These are phyloP conservation scores for Phoeniculus purpureus DNA, from an alignment of 2,797 vertebrate genomes.

Conservation along the genomic window DNA sequence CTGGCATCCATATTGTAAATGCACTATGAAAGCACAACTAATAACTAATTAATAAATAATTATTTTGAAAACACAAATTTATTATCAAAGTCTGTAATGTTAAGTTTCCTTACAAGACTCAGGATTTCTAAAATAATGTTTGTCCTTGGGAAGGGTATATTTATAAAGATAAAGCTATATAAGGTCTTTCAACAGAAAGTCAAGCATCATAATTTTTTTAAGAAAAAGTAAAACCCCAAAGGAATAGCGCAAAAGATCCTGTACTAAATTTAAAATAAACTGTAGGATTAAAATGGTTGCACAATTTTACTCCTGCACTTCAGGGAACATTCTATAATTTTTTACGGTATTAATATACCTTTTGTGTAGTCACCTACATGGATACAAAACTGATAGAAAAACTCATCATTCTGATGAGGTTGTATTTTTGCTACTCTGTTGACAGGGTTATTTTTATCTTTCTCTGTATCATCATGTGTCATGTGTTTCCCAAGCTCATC, in stretches of 20 bases:
- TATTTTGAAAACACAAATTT: not conserved
- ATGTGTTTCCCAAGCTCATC: not conserved
- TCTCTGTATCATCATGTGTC: not conserved
- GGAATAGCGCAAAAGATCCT: not conserved
- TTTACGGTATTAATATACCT: not conserved
- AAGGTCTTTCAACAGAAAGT: not conserved
- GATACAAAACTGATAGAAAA: not conserved
- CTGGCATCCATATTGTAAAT: not conserved
- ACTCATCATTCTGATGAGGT: constrained; percentile 3
- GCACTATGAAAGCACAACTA: not conserved
- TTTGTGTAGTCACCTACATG: not conserved
- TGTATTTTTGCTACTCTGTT: constrained; percentile 12
- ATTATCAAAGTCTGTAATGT: not conserved
- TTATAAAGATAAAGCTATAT: not conserved
- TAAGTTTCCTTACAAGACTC: not conserved
- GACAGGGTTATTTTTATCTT: constrained; percentile 33
- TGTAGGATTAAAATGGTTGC: not conserved
- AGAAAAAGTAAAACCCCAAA: not conserved
- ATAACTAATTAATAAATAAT: not conserved
- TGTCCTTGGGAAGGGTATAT: not conserved
- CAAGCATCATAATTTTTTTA: not conserved
- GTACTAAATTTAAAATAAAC: not conserved
- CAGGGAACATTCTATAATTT: not conserved
- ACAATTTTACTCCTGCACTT: not conserved
- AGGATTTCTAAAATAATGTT: not conserved